Evolutionary conservation across 1,140 invertebrate species (phyloP).

Genomic region (Callitettix versicolor): DNA sequence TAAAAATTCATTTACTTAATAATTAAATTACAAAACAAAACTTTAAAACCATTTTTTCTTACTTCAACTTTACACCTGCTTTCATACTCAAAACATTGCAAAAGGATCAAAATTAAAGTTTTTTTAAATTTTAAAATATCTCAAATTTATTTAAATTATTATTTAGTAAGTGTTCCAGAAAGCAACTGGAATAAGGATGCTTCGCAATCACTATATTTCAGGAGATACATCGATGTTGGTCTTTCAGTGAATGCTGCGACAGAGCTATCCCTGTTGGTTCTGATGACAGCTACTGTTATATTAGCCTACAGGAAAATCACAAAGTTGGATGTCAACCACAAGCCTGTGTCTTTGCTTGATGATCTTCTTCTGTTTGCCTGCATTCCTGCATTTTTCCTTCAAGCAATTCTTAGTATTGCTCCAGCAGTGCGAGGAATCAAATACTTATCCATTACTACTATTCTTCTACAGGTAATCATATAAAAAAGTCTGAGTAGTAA

Average conservation of each 20-base stretch:
- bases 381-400: constrained; percentile 59
- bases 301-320: constrained; percentile 45
- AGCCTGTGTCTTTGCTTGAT: constrained; percentile 54
- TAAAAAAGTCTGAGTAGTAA: neutral
- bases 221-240: constrained; percentile 34
- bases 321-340: constrained; percentile 50
- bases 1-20: too few species aligned
- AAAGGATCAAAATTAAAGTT: too few species aligned
- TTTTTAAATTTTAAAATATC: too few species aligned
- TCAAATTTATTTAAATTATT: too few species aligned
- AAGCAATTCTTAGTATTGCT: constrained; percentile 50
- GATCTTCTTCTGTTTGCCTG: constrained; percentile 59
- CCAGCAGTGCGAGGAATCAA: constrained; percentile 44
- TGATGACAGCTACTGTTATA: constrained; percentile 43
- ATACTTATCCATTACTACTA: constrained; percentile 38
- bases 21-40: too few species aligned
- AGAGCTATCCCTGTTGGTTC: constrained; percentile 36
- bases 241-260: constrained; percentile 37
- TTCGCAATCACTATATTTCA: constrained; percentile 25
- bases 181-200: too few species aligned
- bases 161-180: too few species aligned
- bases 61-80: too few species aligned
- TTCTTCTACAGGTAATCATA: constrained; percentile 42
- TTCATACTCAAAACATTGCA: too few species aligned
- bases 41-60: too few species aligned